These are phyloP conservation scores for Spilogale gracilis DNA, from an alignment of 2,113 vertebrate genomes.

Conservation along the genomic window DNA sequence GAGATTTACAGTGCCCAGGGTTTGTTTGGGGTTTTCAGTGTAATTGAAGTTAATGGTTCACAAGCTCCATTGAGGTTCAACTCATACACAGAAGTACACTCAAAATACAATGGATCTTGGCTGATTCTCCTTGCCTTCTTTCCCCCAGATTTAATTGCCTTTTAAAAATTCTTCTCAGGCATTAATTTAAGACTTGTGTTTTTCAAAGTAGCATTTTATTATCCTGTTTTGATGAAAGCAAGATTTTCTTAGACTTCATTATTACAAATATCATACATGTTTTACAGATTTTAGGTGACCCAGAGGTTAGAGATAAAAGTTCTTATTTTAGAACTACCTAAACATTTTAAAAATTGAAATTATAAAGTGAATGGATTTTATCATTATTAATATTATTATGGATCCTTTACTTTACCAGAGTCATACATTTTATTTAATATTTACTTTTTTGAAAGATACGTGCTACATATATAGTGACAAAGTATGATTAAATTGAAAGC, in stretches of 20 bases:
- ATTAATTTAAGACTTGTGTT: neutral
- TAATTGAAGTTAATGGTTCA: constrained; percentile 63
- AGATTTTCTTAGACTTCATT: neutral
- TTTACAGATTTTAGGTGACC: neutral
- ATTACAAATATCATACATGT: neutral
- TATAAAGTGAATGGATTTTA: neutral
- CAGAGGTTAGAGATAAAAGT: neutral
- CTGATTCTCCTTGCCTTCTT: neutral
- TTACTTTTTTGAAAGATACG: neutral
- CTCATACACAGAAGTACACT: neutral
- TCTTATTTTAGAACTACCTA: neutral
- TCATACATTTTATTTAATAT: neutral
- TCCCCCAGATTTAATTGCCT: constrained; percentile 43
- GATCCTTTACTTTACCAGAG: neutral
- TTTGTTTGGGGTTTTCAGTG: constrained; percentile 28
- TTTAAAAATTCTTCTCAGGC: constrained; percentile 29
- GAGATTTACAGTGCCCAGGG: constrained; percentile 12
- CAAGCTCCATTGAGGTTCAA: constrained; percentile 19
- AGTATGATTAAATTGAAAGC: neutral
- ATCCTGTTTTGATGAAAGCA: constrained; percentile 5
- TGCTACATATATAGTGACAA: neutral
- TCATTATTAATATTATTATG: neutral
- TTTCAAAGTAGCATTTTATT: constrained; percentile 44
- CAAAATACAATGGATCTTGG: neutral
- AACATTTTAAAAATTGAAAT: constrained; percentile 52